A percentile compares a stretch with the other conserved stretches of the same genome.
phyloP scores from a whole-genome alignment of 2,888 invertebrate genomes.

The Diaprepes abbreviatus region DNA sequence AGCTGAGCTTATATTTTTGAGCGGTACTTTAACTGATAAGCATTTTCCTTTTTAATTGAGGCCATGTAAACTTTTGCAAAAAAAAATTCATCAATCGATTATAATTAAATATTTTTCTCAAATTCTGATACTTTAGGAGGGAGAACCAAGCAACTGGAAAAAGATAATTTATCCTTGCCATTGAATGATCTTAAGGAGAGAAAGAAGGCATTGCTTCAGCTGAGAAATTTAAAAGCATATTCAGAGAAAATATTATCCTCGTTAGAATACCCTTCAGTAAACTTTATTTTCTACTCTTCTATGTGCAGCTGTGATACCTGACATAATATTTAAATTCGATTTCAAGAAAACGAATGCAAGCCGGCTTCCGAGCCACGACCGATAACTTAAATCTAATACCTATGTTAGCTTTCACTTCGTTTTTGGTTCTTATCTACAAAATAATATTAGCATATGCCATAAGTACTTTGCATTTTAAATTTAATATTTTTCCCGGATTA shows the following conservation, averaged over 20 bases:
- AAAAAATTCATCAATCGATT: too few relatives aligned
- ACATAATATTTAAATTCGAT: constrained; percentile 35
- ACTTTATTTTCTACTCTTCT: constrained; percentile 27
- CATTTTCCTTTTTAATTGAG: too few relatives aligned
- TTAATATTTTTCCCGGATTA: background rate
- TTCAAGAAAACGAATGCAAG: constrained; percentile 21
- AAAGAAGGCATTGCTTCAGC: too few relatives aligned
- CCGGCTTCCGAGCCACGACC: constrained; percentile 11
- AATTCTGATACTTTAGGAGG: too few relatives aligned
- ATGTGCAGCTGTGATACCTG: constrained; percentile 23
- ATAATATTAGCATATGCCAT: background rate
- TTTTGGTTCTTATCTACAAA: constrained; percentile 1
- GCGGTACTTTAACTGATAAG: too few relatives aligned
- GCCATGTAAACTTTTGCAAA: too few relatives aligned
- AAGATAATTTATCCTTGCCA: too few relatives aligned
- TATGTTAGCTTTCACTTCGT: constrained; percentile 10
- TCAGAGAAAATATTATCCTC: background rate
- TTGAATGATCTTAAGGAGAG: too few relatives aligned
- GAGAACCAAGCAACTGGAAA: too few relatives aligned
- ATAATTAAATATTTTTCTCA: too few relatives aligned
- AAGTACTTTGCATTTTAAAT: background rate
- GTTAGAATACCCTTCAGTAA: constrained; percentile 1
- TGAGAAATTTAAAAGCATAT: too few relatives aligned
- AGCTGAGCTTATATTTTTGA: too few relatives aligned
- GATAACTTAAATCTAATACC: constrained; percentile 26